Base-by-base conservation (phyloP, 2,888 invertebrate species). In the Amphipyra tragopoginis region DNA sequence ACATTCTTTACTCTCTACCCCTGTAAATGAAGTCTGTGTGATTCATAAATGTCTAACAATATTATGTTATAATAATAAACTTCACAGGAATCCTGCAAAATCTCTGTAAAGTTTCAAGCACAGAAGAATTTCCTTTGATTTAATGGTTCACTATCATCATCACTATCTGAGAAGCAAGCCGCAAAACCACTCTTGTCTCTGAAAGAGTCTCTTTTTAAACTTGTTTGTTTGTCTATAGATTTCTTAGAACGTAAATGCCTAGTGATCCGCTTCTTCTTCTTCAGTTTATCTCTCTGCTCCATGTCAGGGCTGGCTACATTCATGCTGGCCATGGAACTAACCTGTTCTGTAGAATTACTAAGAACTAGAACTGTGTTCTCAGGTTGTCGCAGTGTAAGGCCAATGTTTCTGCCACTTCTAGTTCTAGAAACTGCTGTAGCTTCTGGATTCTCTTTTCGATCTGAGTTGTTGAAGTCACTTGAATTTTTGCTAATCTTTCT, bases 111-210 rank as follows among this genome's bases (percentile, higher is more conserved):
- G 57, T 48, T 60, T 68, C 64, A 82, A 58, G 84, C 86, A 84
- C 90, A 89, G 79, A 93, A 93, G 67, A 88, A 93, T 75, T 91
- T 93, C 47, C 86, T 82, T 53, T 87, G 88, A 61, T 89, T 86
- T 26, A 90, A 76, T 9, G 89, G 90, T 77, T 89, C 88, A 87
- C 86, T 87, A 54, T 93, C 93, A 67, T 91, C 89, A 42, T 93
- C 94, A 88, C 93, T 93, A 66, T 94, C 94, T 0, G 94, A 91
- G 72, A 94, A 94, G 73, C 94, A 94, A 6, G 89, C 90, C 0
- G 91, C 79, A 70, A 91, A 93, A 38, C 93, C 94, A 83, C 93
- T 93, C 67, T 86, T 88, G 68, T 93, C 90, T 66, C 89, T 85
- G 15, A 87, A 63, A 0, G 91, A 89, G 82, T 90, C 90, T 57